Evolutionary conservation across 2,797 vertebrate species (phyloP).

Genomic region (Stomatorhinus walkeri): DNA sequence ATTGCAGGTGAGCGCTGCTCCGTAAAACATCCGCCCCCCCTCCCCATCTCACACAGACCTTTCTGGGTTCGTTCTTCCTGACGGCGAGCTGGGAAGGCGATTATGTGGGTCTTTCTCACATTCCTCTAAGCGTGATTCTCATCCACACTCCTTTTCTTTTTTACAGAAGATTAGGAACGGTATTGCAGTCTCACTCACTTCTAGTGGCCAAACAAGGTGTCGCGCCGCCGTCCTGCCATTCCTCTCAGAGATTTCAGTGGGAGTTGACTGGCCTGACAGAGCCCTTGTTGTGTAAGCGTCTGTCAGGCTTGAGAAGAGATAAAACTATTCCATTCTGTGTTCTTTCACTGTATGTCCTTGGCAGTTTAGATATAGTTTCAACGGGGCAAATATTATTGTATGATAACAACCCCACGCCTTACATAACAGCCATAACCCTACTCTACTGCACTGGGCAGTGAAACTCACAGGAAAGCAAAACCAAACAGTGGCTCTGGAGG

Average conservation of each 20-base stretch:
- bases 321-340: neutral
- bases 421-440: neutral
- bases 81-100: neutral
- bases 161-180: neutral
- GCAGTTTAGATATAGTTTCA: neutral
- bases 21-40: neutral
- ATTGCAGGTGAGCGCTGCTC: neutral
- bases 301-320: constrained; percentile 2
- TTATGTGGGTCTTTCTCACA: neutral
- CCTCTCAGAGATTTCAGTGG: neutral
- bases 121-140: neutral
- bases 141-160: neutral
- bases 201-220: neutral
- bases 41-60: neutral
- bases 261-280: neutral
- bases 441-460: neutral
- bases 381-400: constrained; percentile 7
- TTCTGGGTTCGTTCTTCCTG: neutral
- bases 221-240: neutral
- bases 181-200: neutral
- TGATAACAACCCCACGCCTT: neutral
- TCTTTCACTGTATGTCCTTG: neutral
- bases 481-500: neutral
- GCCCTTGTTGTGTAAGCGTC: constrained; percentile 12
- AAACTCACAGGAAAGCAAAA: neutral